Base-by-base conservation (phyloP, 2,888 invertebrate genomes). In the Ophraella communa region DNA sequence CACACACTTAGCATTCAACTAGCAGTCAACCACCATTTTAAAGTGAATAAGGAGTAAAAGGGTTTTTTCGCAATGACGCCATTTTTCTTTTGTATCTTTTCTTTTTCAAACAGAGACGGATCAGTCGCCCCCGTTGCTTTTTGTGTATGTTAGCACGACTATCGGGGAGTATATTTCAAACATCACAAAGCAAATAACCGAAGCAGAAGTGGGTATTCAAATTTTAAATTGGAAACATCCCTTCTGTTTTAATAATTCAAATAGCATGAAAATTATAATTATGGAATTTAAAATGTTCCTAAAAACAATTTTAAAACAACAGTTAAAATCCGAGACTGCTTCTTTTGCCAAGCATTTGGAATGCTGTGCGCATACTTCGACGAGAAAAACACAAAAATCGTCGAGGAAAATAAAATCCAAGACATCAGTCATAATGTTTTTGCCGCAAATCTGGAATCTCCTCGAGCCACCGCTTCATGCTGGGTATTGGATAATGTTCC, bases 401-500 rank as follows among this genome's bases (percentile, higher is more conserved):
- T 17, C 10, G 14, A 14, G 21, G 17, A 21, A 20, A 64, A 54
- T 49, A 64, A 58, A 59, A 64, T 58, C 51, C 59, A 45, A 18
- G 47, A 64, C 64, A 59, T 64, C 64, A 64, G 47, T 59, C 59
- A 59, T 64, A 49, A 14, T 53, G 52, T 64, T 64, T 59, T 30
- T 54, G 39, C 47, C 33, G 58, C 20, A 47, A 58, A 64, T 64
- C 59, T 54, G 33, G 39, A 53, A 58, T 54, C 45, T 58, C 35
- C 24, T 23, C 17, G 20, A 5, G 10, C 2, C 47, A 11, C 20
- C 30, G 24, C 51, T 11, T 17, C 30, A 27, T 14, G 24, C 20
- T 33, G 53, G 39, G 35, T 64, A 49, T 33, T 47, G 45, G 63
- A 54, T 58, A 54, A 58, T 39, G 53, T 53, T 45, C 44, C 58